These are phyloP conservation scores for Spheniscus mendiculus DNA, from an alignment of 2,113 vertebrate genomes.

Conservation along the genomic window DNA sequence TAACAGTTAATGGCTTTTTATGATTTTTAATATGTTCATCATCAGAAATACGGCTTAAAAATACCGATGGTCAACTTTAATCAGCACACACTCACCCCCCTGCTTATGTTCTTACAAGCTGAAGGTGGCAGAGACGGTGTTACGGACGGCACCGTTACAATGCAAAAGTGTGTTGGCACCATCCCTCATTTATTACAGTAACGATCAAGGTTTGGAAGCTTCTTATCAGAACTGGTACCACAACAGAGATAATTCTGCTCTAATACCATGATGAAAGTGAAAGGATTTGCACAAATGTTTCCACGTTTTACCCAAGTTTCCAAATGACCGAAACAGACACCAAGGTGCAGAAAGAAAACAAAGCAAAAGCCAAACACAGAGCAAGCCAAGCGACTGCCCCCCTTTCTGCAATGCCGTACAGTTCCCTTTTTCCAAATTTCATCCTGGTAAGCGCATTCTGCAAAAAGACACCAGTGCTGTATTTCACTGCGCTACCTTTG, in stretches of 20 bases:
- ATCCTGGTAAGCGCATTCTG: neutral
- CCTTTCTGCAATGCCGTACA: neutral
- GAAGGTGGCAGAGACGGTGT: neutral
- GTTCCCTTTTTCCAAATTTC: neutral
- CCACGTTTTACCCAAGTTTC: slow-evolving; percentile 1
- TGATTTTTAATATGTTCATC: slow-evolving; percentile 14
- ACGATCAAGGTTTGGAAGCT: neutral
- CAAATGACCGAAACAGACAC: neutral
- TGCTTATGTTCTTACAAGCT: neutral
- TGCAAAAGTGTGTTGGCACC: neutral
- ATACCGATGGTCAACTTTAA: neutral
- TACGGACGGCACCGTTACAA: neutral
- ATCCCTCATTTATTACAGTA: neutral
- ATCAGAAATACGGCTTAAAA: slow-evolving; percentile 15
- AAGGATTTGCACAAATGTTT: neutral
- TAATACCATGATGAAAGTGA: neutral
- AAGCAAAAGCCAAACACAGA: neutral
- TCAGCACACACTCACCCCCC: neutral
- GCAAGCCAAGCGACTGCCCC: neutral
- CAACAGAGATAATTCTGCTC: neutral
- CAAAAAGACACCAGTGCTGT: neutral
- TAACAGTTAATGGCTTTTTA: neutral
- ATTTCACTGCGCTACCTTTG: slow-evolving; percentile 42
- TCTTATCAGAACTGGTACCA: neutral
- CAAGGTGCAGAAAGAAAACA: neutral